These are phyloP conservation scores for Cosmia pyralina DNA, from an alignment of 2,888 invertebrate species.

Conservation along the genomic window DNA sequence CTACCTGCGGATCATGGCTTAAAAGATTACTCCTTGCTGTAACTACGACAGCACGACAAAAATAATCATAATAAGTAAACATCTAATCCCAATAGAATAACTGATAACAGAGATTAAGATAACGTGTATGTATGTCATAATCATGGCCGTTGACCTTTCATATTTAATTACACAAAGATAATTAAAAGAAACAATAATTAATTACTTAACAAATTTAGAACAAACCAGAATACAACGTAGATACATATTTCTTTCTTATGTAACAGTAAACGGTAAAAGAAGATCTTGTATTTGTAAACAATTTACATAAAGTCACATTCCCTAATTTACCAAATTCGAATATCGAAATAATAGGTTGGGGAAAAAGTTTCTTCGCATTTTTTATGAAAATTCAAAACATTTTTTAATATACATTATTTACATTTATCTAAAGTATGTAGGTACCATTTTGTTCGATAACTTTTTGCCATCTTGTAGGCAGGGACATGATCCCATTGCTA, in stretches of 20 bases:
- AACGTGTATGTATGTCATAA: slow-evolving; percentile 34
- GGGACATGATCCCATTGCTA: too few relatives aligned
- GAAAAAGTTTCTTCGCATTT: too few relatives aligned
- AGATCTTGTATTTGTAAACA: slow-evolving; percentile 14
- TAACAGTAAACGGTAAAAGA: slow-evolving; percentile 35
- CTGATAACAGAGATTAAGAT: slow-evolving; percentile 58
- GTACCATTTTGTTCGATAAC: too few relatives aligned
- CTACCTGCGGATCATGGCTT: too few relatives aligned
- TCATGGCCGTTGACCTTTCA: slow-evolving; percentile 62
- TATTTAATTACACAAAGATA: slow-evolving; percentile 52
- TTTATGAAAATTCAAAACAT: too few relatives aligned
- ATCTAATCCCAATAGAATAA: slow-evolving; percentile 33
- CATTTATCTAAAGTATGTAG: too few relatives aligned
- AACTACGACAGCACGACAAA: background rate
- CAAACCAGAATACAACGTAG: background rate
- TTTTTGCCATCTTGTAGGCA: too few relatives aligned
- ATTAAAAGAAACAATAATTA: slow-evolving; percentile 15
- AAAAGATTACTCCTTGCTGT: background rate
- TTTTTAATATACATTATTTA: too few relatives aligned
- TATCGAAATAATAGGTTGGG: too few relatives aligned
- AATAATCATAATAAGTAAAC: slow-evolving; percentile 35
- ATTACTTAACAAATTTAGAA: slow-evolving; percentile 15
- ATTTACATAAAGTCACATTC: slow-evolving; percentile 26
- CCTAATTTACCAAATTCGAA: background rate
- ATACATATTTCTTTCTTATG: slow-evolving; percentile 14